Percentiles rank a stretch among this genome's conserved stretches.
These are phyloP conservation scores for Decapterus maruadsi DNA, from an alignment of 2,797 vertebrate species.

Conservation along the genomic window DNA sequence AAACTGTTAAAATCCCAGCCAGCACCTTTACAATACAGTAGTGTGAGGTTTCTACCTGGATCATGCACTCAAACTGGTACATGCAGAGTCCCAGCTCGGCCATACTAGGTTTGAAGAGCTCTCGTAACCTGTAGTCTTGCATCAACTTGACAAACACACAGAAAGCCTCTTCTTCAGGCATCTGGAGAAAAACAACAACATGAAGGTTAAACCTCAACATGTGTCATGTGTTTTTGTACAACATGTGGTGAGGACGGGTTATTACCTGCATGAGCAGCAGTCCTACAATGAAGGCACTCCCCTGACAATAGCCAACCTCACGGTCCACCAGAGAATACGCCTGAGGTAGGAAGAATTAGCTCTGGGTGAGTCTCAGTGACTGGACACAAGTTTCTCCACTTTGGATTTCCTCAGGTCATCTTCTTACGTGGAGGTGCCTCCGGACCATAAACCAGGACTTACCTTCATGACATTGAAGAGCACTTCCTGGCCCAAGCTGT, in stretches of 20 bases:
- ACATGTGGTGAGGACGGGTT: conserved; percentile 30
- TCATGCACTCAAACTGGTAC: conserved; percentile 99
- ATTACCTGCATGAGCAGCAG: conserved; percentile 98
- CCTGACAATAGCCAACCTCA: conserved; percentile 99
- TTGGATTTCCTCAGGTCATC: not conserved
- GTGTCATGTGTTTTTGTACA: not conserved
- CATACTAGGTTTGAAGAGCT: conserved; percentile 99
- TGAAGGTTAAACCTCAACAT: conserved; percentile 1
- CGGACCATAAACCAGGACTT: conserved; percentile 32
- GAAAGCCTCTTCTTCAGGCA: conserved; percentile 99
- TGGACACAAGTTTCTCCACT: conserved; percentile 8
- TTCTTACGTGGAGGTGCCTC: conserved; percentile 5
- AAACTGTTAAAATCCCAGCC: not conserved
- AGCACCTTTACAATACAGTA: no score
- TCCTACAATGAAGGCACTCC: conserved; percentile 98
- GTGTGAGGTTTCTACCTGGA: conserved; percentile 88
- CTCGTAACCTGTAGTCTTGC: conserved; percentile 98
- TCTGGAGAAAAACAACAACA: conserved; percentile 80
- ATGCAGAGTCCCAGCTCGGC: conserved; percentile 99
- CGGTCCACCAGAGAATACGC: conserved; percentile 99
- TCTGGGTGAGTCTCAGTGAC: conserved; percentile 19
- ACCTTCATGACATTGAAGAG: conserved; percentile 99
- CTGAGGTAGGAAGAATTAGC: conserved; percentile 80
- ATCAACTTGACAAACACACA: conserved; percentile 99
- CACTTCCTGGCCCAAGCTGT: conserved; percentile 97